Conservation (phyloP, 2,888 invertebrate genomes). For the Lycophotia porphyrea region DNA sequence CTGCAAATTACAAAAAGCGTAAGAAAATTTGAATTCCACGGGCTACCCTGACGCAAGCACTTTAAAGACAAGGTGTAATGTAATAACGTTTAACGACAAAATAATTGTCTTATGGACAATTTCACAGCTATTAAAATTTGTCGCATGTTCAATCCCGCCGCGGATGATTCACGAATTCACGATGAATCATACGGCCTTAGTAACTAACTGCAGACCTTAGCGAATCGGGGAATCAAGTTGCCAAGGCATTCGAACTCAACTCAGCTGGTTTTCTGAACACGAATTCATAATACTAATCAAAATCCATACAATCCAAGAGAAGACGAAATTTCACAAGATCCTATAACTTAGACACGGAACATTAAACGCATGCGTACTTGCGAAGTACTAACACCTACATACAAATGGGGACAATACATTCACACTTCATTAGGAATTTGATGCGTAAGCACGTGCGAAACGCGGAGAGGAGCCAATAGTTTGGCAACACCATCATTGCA, state of each 20-base stretch:
- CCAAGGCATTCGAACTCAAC: neutral
- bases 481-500: conserved; percentile 36
- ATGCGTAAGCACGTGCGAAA: conserved; percentile 44
- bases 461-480: conserved; percentile 37
- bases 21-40: no score
- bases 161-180: conserved; percentile 26
- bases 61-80: neutral
- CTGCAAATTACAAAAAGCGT: no score
- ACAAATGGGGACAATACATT: conserved; percentile 42
- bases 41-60: no score
- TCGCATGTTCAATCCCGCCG: conserved; percentile 6
- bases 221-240: neutral
- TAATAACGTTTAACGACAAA: neutral
- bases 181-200: conserved; percentile 24
- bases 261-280: neutral
- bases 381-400: neutral
- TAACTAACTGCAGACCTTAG: neutral
- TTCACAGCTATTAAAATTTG: neutral
- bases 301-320: neutral
- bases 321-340: neutral
- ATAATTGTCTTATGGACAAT: neutral
- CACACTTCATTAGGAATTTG: conserved; percentile 15
- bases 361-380: conserved; percentile 7
- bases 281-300: neutral
- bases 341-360: neutral